These are phyloP conservation scores for Tangara arthus DNA, from an alignment of 2,797 vertebrate species.

Conservation along the genomic window DNA sequence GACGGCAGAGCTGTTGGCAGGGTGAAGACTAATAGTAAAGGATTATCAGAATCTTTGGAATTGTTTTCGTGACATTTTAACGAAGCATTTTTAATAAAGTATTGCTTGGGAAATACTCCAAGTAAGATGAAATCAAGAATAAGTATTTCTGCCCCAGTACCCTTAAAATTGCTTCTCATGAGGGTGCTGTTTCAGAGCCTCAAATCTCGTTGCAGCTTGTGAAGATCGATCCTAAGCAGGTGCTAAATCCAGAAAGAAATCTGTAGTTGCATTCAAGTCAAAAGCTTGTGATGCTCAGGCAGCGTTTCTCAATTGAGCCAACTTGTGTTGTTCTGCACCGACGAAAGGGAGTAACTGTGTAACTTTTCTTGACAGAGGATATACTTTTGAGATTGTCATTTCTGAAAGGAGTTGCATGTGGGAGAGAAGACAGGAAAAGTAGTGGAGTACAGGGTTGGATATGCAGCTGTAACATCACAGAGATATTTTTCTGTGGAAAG, in stretches of 20 bases:
- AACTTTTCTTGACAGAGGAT: not conserved
- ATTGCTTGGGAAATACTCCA: not conserved
- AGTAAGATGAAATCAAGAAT: not conserved
- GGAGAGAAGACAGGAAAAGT: not conserved
- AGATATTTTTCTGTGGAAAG: not conserved
- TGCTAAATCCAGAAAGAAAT: not conserved
- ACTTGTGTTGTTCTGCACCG: not conserved
- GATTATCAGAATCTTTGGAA: not conserved
- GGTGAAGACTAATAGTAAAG: not conserved
- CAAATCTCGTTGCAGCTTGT: not conserved
- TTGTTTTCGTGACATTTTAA: not conserved
- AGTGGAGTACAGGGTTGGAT: not conserved
- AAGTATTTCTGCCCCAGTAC: not conserved
- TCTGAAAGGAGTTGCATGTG: not conserved
- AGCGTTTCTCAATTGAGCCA: not conserved
- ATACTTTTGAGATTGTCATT: not conserved
- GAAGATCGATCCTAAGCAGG: not conserved
- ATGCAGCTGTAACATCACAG: not conserved
- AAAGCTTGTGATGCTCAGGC: not conserved
- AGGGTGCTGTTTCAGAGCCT: not conserved
- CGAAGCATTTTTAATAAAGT: not conserved
- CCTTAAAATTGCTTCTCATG: not conserved
- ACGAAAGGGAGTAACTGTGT: not conserved
- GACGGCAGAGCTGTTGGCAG: not conserved
- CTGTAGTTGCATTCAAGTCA: not conserved